Base-by-base conservation (phyloP, 1,140 invertebrate genomes). In the Battus philenor region DNA sequence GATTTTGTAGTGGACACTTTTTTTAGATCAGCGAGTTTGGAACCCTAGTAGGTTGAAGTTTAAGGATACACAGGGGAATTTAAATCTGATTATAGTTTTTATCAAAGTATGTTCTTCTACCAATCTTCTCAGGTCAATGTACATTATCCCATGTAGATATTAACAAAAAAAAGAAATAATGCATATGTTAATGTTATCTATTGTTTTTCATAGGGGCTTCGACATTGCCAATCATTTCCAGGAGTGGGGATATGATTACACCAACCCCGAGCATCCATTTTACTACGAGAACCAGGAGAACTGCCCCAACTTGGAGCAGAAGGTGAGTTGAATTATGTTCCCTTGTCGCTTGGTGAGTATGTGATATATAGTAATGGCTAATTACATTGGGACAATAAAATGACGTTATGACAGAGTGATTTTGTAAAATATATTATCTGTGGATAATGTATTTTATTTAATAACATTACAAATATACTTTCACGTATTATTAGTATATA, bases 141-240 rank as follows among this genome's bases (percentile, higher is more conserved):
- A 30, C 9, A 30, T 1, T 2, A 30, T 30, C 12, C 7, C 1
- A 11, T 2, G 6, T 11, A 11, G 10, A 1, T n/a, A n/a, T n/a
- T n/a, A n/a, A n/a, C n/a, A n/a, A n/a, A n/a, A n/a, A n/a, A n/a
- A n/a, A n/a, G n/a, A n/a, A 9, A n/a, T 29, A 1, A 10, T 30
- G 2, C 1, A 11, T 15, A 3, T 32, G 16, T 32, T 32, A 16
- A 10, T 33, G 6, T 33, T 33, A 3, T n/a, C 6, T 13, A 4
- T 5, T 9, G n/a, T n/a, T n/a, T n/a, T n/a, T n/a, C n/a, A n/a
- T n/a, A 26, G 38, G n/a, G 96, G 93, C 0, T 99, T 97, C 87
- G 97, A 99, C 84, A 87, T 99, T 44, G 97, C 96, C 1, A 99
- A 99, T 86, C 97, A 99, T 72, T 98, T 98, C 76, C 90, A 95